phyloP scores from a whole-genome alignment of 2,113 vertebrate species.

The Rhinoderma darwinii region DNA sequence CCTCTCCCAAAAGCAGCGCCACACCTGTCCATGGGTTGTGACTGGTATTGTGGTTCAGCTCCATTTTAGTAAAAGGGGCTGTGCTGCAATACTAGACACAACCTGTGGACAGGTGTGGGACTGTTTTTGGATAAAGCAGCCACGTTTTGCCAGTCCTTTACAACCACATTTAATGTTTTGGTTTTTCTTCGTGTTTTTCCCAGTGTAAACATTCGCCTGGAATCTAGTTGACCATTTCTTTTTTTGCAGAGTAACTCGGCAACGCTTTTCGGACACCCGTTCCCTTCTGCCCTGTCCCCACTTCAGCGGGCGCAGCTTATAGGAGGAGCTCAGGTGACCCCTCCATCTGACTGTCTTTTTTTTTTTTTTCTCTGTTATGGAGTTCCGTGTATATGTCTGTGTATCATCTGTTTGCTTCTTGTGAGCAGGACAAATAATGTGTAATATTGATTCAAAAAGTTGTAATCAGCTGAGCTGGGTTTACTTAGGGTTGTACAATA shows the following conservation, averaged over 20 bases:
- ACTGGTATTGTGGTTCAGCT: too few species aligned
- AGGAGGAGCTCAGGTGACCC: slow-evolving; percentile 63
- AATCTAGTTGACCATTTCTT: slow-evolving; percentile 34
- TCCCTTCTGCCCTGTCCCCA: slow-evolving; percentile 89
- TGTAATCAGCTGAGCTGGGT: too few species aligned
- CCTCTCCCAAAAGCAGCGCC: too few species aligned
- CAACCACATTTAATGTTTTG: too few species aligned
- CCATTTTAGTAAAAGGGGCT: too few species aligned
- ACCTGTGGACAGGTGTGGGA: too few species aligned
- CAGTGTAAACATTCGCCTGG: neutral
- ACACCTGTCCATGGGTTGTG: too few species aligned
- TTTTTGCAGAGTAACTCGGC: slow-evolving; percentile 78
- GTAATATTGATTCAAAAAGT: neutral
- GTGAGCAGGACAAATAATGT: neutral
- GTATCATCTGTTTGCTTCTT: neutral
- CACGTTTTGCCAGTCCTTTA: too few species aligned
- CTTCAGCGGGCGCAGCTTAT: slow-evolving; percentile 91
- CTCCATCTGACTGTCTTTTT: neutral
- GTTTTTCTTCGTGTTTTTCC: neutral
- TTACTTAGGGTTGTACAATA: too few species aligned
- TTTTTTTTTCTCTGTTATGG: neutral
- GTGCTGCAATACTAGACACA: too few species aligned
- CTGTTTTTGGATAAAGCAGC: too few species aligned
- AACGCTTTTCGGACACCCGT: slow-evolving; percentile 85
- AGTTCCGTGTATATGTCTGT: neutral